Evolutionary conservation across 2,797 vertebrate species (phyloP), one percentile per base, ranked within the genome.

Genomic region (Limnodromus scolopaceus): DNA sequence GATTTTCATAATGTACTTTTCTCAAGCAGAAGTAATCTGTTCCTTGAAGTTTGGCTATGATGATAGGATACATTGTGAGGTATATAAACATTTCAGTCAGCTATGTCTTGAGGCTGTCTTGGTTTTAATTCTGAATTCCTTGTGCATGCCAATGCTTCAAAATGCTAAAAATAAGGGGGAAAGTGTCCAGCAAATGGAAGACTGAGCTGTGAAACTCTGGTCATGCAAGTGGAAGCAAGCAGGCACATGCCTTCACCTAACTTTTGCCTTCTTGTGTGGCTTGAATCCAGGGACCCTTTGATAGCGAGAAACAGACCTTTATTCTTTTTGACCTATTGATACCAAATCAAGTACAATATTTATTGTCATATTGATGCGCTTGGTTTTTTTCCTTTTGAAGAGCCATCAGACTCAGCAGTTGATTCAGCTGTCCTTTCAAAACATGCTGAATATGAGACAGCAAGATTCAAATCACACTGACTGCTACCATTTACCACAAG

Each of bases 21-120:
- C 68, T 93, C 43, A 68, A 77, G 68, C 61, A 87, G 20, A 34
- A 94, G 66, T 93, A 66, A 91, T 89, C 86, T 94, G 39, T 63
- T 88, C 70, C 53, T 93, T 89, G 79, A 88, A 81, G 63, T 65
- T 63, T 89, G 46, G 51, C 54, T 66, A 16, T 46, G 66, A 79
- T 3, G 8, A 94, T 68, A 89, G 54, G 74, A 88, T 80, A 51
- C 36, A 27, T 63, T 74, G 23, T 41, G 19, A 94, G 48, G 39
- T 39, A 70, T 25, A 70, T n/a, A 87, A 93, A 89, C 45, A 68
- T 83, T 95, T 89, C 54, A 53, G 48, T 80, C 63, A 83, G 45
- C 27, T 76, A 32, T 48, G 25, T 64, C 69, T 57, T 87, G 22
- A 74, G 68, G 55, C 18, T 87, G 51, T 14, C 7, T 89, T 55